Evolutionary conservation across 2,888 invertebrate species (phyloP), one percentile per base, ranked within the genome.

Genomic region (Operophtera brumata): DNA sequence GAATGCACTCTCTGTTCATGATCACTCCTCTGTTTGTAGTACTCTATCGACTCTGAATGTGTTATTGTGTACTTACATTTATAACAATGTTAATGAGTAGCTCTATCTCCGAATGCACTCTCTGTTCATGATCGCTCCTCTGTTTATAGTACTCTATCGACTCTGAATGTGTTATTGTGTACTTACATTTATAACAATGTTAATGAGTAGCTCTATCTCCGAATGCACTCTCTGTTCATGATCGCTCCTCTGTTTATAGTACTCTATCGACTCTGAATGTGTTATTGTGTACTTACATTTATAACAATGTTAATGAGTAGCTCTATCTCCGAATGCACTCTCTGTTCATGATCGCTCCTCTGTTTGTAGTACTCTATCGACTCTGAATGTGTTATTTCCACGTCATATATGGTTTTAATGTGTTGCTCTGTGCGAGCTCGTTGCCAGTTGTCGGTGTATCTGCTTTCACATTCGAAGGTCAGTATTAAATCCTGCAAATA

Each of bases 281-380:
- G 20, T 20, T 4, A 20, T 9, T 35, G 4, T 6, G 10, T 3
- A 20, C 70, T 70, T 68, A 89, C 89, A 60, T 78, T 81, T 32
- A 88, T 84, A 34, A 60, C 56, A 14, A 87, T 84, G 59, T 77
- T 83, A n/a, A 73, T 72, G 3, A 87, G 74, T 14, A 85, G 59
- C 51, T 89, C 88, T 4, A 88, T 70, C 73, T 90, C 89, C 0
- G 77, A 48, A 47, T 89, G 90, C 6, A 84, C 80, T 28, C 87
- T 72, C 11, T 82, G 78, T 57, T 90, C 89, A 37, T 82, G 71
- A 14, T 87, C 86, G 1, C 65, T 52, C 46, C 77, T 73, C 35
- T 64, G 66, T 44, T 84, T 82, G 61, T 69, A 84, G 46, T 72
- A 73, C 47, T 79, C 75, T 28, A 84, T 77, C 9, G 56, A 45